A percentile compares a stretch with the other conserved stretches of the same genome.
These are phyloP conservation scores for Oncorhynchus tshawytscha DNA, from an alignment of 2,113 vertebrate species.

Conservation along the genomic window DNA sequence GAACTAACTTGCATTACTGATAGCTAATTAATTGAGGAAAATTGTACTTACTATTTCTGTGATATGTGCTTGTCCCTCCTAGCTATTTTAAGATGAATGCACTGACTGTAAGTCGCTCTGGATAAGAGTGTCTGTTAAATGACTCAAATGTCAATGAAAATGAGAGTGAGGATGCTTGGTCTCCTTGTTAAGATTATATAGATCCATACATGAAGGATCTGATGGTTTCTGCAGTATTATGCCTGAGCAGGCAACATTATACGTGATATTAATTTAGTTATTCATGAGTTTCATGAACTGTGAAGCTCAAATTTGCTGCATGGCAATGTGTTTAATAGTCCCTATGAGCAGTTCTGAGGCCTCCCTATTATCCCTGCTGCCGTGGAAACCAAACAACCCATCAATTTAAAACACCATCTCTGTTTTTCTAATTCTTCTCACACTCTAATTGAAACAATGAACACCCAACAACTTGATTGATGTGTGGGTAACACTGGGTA, in stretches of 20 bases:
- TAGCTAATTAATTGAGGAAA: too few relatives aligned
- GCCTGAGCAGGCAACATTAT: constrained; percentile 47
- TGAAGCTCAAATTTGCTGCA: constrained; percentile 65
- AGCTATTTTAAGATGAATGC: too few relatives aligned
- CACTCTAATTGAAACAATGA: constrained; percentile 36
- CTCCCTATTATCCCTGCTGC: constrained; percentile 10
- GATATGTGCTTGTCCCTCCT: too few relatives aligned
- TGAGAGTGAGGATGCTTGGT: constrained; percentile 33
- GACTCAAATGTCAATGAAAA: neutral
- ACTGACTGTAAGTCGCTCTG: too few relatives aligned
- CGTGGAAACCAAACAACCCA: too few relatives aligned
- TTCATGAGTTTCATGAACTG: constrained; percentile 67
- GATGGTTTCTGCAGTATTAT: constrained; percentile 55
- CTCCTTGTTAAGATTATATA: constrained; percentile 51
- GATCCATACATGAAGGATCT: constrained; percentile 40
- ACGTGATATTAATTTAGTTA: constrained; percentile 65
- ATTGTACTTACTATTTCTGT: too few relatives aligned
- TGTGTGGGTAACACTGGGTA: neutral
- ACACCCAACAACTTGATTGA: constrained; percentile 12
- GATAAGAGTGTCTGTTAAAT: too few relatives aligned
- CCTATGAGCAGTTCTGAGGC: constrained; percentile 26
- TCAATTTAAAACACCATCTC: constrained; percentile 13
- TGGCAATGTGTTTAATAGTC: constrained; percentile 59
- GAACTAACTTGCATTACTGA: too few relatives aligned
- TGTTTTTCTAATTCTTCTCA: neutral